Conservation (phyloP, 2,888 invertebrate species). For the Callinectes sapidus region DNA sequence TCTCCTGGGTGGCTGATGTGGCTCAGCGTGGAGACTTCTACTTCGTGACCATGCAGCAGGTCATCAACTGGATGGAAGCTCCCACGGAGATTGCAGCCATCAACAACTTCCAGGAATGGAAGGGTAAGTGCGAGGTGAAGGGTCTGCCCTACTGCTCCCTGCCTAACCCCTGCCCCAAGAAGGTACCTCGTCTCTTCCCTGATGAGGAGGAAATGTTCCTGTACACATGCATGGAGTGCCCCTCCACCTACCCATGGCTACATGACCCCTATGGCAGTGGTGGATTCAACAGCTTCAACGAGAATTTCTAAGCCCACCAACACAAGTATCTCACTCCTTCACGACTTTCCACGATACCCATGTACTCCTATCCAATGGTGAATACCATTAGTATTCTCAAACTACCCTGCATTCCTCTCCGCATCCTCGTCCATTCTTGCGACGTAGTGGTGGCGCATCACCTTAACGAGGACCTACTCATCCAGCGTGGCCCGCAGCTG, state of each 20-base stretch:
- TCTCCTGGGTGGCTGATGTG: slow-evolving; percentile 96
- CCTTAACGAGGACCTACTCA: background rate
- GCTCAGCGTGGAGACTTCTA: slow-evolving; percentile 91
- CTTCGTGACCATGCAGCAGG: slow-evolving; percentile 84
- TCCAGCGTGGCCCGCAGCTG: background rate
- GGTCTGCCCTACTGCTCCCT: slow-evolving; percentile 94
- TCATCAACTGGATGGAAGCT: slow-evolving; percentile 97
- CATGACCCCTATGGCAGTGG: slow-evolving; percentile 95
- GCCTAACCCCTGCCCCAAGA: slow-evolving; percentile 90
- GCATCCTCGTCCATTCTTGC: background rate
- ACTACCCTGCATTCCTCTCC: slow-evolving; percentile 1
- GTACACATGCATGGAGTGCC: slow-evolving; percentile 83
- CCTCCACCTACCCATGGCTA: slow-evolving; percentile 96
- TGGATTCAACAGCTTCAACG: slow-evolving; percentile 67
- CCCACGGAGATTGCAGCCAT: slow-evolving; percentile 91
- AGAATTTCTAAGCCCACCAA: slow-evolving; percentile 31
- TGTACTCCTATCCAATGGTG: background rate
- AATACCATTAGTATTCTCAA: slow-evolving; percentile 12
- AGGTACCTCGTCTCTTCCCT: slow-evolving; percentile 78
- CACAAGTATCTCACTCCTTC: slow-evolving; percentile 32
- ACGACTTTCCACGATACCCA: background rate
- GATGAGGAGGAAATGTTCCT: slow-evolving; percentile 71
- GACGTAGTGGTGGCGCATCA: slow-evolving; percentile 17
- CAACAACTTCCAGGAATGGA: slow-evolving; percentile 95
- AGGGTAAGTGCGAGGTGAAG: slow-evolving; percentile 95